Evolutionary conservation across 2,113 vertebrate genomes (phyloP), one percentile per base, ranked within the genome.

Genomic region (Suncus etruscus): DNA sequence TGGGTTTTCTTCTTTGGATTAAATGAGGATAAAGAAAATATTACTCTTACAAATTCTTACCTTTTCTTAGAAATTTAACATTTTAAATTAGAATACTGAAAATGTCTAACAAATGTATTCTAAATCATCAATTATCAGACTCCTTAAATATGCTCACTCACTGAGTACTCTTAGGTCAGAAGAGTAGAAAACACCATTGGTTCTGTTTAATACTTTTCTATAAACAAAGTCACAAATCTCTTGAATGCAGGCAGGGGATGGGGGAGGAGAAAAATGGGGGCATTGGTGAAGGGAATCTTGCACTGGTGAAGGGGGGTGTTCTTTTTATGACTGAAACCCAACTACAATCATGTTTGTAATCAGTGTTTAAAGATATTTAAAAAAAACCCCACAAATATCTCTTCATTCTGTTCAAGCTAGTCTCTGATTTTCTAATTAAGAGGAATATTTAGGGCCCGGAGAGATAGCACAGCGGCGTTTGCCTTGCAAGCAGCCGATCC

Each of bases 401-500:
- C 82, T 73, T 79, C 65, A 45, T 68, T 50, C 65, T 29, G 1
- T 54, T 72, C 11, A 84, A 89, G 97, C 96, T 14, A 61, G 63
- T 48, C 8, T 82, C 47, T 11, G 69, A 14, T 92, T 86, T 91
- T 82, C 63, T 83, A 80, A 72, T 84, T 39, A 97, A 95, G 97
- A 97, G 95, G 96, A 90, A 94, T 95, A 94, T 95, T 95, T 96
- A 97, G n/a, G n/a, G n/a, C n/a, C n/a, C n/a, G n/a, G n/a, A n/a
- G n/a, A n/a, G n/a, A n/a, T n/a, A n/a, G n/a, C n/a, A n/a, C n/a
- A n/a, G n/a, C n/a, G n/a, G n/a, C n/a, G n/a, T n/a, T n/a, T n/a
- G n/a, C n/a, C n/a, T n/a, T n/a, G n/a, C n/a, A n/a, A n/a, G n/a
- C n/a, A n/a, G n/a, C n/a, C n/a, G n/a, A n/a, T n/a, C n/a, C n/a